phyloP scores from a whole-genome alignment of 1,140 invertebrate genomes.

The Platyscapa corneri region DNA sequence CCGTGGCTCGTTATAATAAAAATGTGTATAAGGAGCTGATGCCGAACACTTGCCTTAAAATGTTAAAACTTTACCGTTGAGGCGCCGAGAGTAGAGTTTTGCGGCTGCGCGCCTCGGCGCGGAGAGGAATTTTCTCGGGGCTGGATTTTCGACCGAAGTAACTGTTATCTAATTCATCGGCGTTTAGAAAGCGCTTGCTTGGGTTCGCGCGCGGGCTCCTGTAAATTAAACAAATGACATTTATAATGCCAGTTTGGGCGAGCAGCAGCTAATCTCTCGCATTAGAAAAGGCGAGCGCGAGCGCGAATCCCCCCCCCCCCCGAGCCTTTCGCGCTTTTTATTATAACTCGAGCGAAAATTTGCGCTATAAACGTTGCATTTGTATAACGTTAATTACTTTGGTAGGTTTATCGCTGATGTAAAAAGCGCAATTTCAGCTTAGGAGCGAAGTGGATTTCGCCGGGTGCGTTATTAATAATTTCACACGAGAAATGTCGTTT shows the following conservation, averaged over 20 bases:
- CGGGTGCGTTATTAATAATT: conserved; percentile 1
- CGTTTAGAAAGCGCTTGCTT: not conserved
- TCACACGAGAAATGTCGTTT: conserved; percentile 24
- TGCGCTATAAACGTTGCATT: not conserved
- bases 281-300: not conserved
- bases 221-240: not conserved
- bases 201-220: not conserved
- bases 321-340: not conserved
- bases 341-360: not conserved
- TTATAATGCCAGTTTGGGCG: not conserved
- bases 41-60: conserved; percentile 1
- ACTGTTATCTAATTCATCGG: not conserved
- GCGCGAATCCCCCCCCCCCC: not conserved
- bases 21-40: conserved; percentile 12
- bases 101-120: not conserved
- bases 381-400: not conserved
- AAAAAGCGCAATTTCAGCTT: conserved; percentile 2
- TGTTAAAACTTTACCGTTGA: not conserved
- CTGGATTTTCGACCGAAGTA: not conserved
- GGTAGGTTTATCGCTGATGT: not conserved
- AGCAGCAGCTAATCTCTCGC: not conserved
- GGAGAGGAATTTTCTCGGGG: not conserved
- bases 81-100: not conserved
- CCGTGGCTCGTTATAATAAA: conserved; percentile 5
- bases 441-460: conserved; percentile 29